These are phyloP conservation scores for Subacronicta megacephala DNA, from an alignment of 2,888 invertebrate genomes.

Conservation along the genomic window DNA sequence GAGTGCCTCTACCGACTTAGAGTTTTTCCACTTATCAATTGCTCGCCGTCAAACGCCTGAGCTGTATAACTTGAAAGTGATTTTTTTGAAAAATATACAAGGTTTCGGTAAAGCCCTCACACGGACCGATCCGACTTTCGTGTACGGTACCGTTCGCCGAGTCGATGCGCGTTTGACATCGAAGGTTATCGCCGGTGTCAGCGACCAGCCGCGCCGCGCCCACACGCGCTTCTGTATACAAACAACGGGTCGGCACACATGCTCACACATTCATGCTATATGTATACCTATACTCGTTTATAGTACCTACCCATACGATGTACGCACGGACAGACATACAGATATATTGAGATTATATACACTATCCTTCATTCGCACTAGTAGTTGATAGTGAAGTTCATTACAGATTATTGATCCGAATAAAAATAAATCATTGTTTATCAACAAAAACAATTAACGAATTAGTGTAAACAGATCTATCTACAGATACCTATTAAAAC, in stretches of 20 bases:
- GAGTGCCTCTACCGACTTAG: conserved; percentile 10
- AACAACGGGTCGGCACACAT: conserved; percentile 71
- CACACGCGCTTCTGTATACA: conserved; percentile 84
- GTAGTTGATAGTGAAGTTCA: conserved; percentile 75
- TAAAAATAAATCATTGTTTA: conserved; percentile 58
- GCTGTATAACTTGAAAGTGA: not conserved
- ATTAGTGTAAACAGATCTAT: conserved; percentile 43
- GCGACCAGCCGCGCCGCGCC: conserved; percentile 84
- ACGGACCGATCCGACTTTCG: conserved; percentile 51
- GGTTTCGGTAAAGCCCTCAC: conserved; percentile 27
- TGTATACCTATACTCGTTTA: conserved; percentile 16
- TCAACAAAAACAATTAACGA: conserved; percentile 50
- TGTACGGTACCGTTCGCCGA: conserved; percentile 69
- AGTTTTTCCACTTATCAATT: conserved; percentile 14
- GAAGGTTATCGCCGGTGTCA: conserved; percentile 88
- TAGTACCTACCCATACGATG: conserved; percentile 35
- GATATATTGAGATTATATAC: conserved; percentile 60
- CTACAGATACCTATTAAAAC: conserved; percentile 24
- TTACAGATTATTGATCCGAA: conserved; percentile 72
- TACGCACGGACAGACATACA: conserved; percentile 50
- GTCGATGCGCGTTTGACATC: conserved; percentile 81
- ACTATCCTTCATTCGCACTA: conserved; percentile 70
- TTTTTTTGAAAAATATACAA: conserved; percentile 20
- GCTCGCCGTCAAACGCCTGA: not conserved
- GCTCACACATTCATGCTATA: conserved; percentile 52